Evolutionary conservation across 2,888 invertebrate genomes (phyloP).

Genomic region (Poecilus cupreus): DNA sequence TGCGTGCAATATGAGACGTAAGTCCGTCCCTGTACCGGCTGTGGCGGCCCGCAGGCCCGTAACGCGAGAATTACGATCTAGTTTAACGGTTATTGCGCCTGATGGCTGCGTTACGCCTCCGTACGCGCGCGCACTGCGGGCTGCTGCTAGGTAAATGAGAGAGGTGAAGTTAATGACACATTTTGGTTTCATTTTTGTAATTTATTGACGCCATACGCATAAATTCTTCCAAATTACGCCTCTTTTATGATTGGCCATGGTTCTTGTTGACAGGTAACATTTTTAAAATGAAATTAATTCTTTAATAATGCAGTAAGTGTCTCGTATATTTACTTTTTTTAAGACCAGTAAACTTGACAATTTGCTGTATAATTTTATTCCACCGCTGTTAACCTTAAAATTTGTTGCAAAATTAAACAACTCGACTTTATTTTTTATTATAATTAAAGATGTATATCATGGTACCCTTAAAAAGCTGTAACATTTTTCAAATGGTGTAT

Average conservation of each 20-base stretch:
- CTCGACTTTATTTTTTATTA: too few relatives aligned
- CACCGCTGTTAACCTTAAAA: too few relatives aligned
- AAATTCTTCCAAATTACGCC: neutral
- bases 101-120: conserved; percentile 8
- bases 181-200: conserved; percentile 11
- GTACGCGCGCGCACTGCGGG: neutral
- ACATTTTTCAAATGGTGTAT: too few relatives aligned
- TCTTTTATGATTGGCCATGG: neutral
- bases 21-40: conserved; percentile 17
- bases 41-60: conserved; percentile 35
- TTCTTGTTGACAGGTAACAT: neutral
- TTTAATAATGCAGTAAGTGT: neutral
- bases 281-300: neutral
- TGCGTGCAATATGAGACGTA: conserved; percentile 34
- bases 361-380: neutral
- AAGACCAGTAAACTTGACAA: neutral
- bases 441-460: neutral
- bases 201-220: neutral
- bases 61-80: conserved; percentile 36
- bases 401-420: too few relatives aligned
- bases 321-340: neutral
- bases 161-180: neutral
- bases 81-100: conserved; percentile 41
- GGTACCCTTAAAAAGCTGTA: neutral
- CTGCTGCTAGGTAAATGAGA: neutral